A percentile compares a stretch with the other conserved stretches of the same genome.
phyloP scores from a whole-genome alignment of 2,113 vertebrate genomes.

The Sprattus sprattus region DNA sequence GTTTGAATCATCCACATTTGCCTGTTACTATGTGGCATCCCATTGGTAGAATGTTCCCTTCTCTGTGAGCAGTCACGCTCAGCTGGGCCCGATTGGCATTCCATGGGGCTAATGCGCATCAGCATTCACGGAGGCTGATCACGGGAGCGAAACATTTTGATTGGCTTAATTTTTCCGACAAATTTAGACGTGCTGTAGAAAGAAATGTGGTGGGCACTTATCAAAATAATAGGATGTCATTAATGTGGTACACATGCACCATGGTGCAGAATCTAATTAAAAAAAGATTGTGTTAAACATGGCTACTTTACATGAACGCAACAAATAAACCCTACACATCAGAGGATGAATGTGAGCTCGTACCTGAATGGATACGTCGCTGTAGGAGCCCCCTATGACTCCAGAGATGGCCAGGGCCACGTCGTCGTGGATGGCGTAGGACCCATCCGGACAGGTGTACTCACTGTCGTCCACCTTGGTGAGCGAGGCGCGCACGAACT shows the following conservation, averaged over 20 bases:
- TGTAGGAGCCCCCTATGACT: constrained; percentile 97
- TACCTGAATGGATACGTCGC: constrained; percentile 98
- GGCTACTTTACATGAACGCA: neutral
- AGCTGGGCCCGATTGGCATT: neutral
- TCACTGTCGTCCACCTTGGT: constrained; percentile 91
- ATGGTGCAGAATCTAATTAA: neutral
- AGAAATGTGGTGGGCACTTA: neutral
- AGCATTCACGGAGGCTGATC: neutral
- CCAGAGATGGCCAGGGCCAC: constrained; percentile 90
- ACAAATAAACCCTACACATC: neutral
- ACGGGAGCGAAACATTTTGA: constrained; percentile 12
- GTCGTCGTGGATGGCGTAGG: constrained; percentile 90
- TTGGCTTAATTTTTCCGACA: neutral
- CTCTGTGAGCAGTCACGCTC: neutral
- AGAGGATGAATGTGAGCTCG: neutral
- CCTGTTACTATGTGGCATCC: neutral
- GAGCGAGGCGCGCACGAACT: constrained; percentile 94
- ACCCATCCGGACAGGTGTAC: constrained; percentile 94
- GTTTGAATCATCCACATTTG: constrained; percentile 48
- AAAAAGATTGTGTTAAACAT: no score
- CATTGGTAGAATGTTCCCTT: neutral
- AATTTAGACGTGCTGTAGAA: neutral
- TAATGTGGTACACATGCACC: neutral
- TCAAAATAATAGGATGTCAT: neutral
- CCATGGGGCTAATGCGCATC: neutral